A percentile compares a stretch with the other conserved stretches of the same genome.
These are phyloP conservation scores for Pitangus sulphuratus DNA, from an alignment of 2,797 vertebrate genomes.

Conservation along the genomic window DNA sequence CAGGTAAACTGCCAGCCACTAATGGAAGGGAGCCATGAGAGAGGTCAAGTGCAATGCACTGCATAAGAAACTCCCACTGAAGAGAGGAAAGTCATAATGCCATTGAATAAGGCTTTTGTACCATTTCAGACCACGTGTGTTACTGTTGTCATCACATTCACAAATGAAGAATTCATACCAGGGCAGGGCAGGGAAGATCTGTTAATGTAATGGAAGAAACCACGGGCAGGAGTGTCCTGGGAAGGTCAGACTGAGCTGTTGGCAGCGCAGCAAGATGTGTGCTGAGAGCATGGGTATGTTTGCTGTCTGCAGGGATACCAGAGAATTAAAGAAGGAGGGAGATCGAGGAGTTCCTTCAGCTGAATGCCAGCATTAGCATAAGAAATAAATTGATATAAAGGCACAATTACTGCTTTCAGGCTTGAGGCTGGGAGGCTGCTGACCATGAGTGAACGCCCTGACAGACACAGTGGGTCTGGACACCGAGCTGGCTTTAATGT, in stretches of 20 bases:
- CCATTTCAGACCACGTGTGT: background rate
- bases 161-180: background rate
- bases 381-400: background rate
- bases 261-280: background rate
- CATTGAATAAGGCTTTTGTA: background rate
- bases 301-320: background rate
- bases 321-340: background rate
- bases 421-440: constrained; percentile 1
- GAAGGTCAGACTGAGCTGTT: background rate
- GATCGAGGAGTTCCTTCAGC: background rate
- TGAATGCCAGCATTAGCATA: background rate
- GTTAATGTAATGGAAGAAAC: background rate
- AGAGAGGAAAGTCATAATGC: background rate
- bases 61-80: background rate
- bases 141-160: background rate
- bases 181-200: background rate
- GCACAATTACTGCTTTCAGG: constrained; percentile 35
- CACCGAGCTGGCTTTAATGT: background rate
- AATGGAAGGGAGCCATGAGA: background rate
- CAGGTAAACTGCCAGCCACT: background rate
- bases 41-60: background rate
- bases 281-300: background rate
- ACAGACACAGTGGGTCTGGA: background rate
- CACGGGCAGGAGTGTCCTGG: background rate
- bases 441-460: background rate